Evolutionary conservation across 2,888 invertebrate species (phyloP), one percentile per base, ranked within the genome.

Genomic region (Iselma pallidipennis): DNA sequence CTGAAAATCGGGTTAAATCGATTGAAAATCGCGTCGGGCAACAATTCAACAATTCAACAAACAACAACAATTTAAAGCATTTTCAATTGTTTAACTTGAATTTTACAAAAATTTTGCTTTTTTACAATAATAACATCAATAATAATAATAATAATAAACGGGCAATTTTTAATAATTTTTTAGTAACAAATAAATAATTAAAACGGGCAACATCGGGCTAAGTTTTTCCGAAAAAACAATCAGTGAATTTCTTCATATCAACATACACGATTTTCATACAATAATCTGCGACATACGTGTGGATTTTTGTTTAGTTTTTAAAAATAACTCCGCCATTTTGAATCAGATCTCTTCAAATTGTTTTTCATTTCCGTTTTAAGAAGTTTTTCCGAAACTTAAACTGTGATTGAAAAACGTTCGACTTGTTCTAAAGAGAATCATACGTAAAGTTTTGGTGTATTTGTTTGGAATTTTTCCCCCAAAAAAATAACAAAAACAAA

Each of bases 21-120:
- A 75, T 75, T 76, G 75, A 75, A 61, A 61, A 69, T 71, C 73
- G 76, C 74, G 72, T 78, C 78, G 78, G 78, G 78, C 78, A 77
- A 74, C 52, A 28, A 28, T 31, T 31, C 6, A 37, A 16, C 14
- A 37, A 37, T n/a, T n/a, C 14, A 37, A 37, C 14, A 66, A 57
- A 66, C 75, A 75, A 33, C 75, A 76, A 72, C 74, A 67, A 54
- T 49, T n/a, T n/a, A n/a, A 68, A 69, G 75, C 75, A 70, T 72
- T 72, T 71, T 76, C 75, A 76, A 74, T 74, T 71, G 67, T 74
- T 74, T 74, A 73, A 75, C 74, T 73, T 70, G 51, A 52, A 49
- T 14, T 52, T 45, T 58, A n/a, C n/a, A n/a, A n/a, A n/a, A n/a
- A n/a, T n/a, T n/a, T n/a, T n/a, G n/a, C n/a, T n/a, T n/a, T n/a